These are phyloP conservation scores for Clitarchus hookeri DNA, from an alignment of 2,888 invertebrate species.

Conservation along the genomic window DNA sequence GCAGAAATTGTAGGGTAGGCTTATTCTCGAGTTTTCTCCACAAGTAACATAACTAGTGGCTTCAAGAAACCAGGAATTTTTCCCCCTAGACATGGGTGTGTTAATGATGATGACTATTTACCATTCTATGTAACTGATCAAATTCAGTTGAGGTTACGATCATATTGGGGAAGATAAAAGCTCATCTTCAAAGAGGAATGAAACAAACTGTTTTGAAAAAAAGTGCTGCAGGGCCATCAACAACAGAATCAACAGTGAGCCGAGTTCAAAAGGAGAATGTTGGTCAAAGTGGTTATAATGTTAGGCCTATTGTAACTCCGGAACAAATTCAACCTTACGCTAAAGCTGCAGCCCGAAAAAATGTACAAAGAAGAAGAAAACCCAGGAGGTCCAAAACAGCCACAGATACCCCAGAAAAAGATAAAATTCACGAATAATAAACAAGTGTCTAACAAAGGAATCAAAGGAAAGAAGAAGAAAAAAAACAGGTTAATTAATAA, in stretches of 20 bases:
- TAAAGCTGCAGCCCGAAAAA: not conserved
- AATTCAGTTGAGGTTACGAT: not conserved
- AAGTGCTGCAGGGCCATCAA: not conserved
- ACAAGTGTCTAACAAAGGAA: not conserved
- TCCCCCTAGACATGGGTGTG: conserved; percentile 24
- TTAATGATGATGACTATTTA: not conserved
- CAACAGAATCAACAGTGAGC: not conserved
- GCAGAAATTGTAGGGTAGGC: conserved; percentile 35
- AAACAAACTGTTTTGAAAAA: not conserved
- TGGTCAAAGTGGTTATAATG: not conserved
- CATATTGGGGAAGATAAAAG: not conserved
- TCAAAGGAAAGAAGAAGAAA: conserved; percentile 16
- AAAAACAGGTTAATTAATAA: not conserved
- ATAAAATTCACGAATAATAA: not conserved
- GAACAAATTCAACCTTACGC: conserved; percentile 10
- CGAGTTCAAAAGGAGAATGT: not conserved
- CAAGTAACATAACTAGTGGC: conserved; percentile 34
- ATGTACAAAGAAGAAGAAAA: not conserved
- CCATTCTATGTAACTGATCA: not conserved
- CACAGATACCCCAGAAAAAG: conserved; percentile 22
- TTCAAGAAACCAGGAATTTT: conserved; percentile 36
- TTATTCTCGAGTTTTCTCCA: conserved; percentile 33
- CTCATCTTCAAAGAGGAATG: not conserved
- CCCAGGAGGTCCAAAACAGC: not conserved
- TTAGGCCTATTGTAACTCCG: not conserved